Evolutionary conservation across 2,113 vertebrate species (phyloP).

Genomic region (Ailurus styani): DNA sequence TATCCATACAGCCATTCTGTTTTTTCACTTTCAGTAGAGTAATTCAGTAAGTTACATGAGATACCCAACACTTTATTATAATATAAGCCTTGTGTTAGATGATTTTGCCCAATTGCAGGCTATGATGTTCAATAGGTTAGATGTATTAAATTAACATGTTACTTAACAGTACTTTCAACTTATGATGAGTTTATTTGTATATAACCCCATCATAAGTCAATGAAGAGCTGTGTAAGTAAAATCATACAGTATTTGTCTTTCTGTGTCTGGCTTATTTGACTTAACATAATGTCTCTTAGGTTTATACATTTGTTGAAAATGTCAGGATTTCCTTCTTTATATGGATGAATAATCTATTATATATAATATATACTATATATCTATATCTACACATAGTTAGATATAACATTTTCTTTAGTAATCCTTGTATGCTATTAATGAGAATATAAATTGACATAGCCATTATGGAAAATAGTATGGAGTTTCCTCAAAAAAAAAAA

Average conservation of each 20-base stretch:
- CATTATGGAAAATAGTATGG: not conserved
- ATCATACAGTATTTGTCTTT: not conserved
- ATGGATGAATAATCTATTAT: not conserved
- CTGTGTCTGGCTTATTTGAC: not conserved
- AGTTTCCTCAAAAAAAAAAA: not conserved
- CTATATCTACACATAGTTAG: not conserved
- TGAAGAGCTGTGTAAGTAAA: not conserved
- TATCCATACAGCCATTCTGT: not conserved
- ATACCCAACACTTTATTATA: not conserved
- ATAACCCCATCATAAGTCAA: not conserved
- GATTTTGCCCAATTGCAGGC: not conserved
- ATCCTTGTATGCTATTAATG: not conserved
- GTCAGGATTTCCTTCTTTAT: not conserved
- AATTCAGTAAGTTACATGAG: not conserved
- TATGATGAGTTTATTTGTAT: not conserved
- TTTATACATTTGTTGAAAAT: not conserved
- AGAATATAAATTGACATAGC: not conserved
- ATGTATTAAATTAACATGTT: not conserved
- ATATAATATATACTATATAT: not conserved
- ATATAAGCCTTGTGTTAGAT: not conserved
- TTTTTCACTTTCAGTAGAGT: not conserved
- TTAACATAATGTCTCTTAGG: not conserved
- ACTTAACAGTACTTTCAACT: not conserved
- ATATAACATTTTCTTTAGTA: not conserved
- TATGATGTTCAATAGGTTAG: not conserved